Percentiles rank a stretch among this genome's conserved stretches.
phyloP scores from a whole-genome alignment of 2,888 invertebrate species.

The Helleia helle region DNA sequence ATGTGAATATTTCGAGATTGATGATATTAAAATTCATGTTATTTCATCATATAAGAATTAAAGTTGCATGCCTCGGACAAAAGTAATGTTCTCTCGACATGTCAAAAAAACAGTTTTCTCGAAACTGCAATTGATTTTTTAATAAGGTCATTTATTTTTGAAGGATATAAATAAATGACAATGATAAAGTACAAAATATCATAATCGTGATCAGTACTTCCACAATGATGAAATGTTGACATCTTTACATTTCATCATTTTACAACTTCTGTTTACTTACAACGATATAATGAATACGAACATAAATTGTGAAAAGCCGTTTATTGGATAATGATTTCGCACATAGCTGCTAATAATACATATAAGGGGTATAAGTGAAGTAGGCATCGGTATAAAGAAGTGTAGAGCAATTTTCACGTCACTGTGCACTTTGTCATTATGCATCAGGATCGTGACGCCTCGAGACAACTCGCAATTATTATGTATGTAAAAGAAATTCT shows the following conservation, averaged over 20 bases:
- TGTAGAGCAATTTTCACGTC: constrained; percentile 69
- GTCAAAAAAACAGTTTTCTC: too few species aligned
- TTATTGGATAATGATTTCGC: constrained; percentile 12
- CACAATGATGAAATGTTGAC: too few species aligned
- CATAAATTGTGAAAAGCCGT: constrained; percentile 3
- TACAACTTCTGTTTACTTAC: constrained; percentile 3
- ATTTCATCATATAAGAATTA: too few species aligned
- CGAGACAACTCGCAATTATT: constrained; percentile 72
- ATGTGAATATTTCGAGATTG: too few species aligned
- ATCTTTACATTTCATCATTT: neutral
- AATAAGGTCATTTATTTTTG: too few species aligned
- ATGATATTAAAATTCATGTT: too few species aligned
- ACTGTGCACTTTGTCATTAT: constrained; percentile 71
- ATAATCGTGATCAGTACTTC: too few species aligned
- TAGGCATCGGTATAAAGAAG: constrained; percentile 30
- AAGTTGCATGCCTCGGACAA: too few species aligned
- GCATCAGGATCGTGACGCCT: constrained; percentile 72
- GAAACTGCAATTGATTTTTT: too few species aligned
- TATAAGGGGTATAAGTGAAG: constrained; percentile 21
- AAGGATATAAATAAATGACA: too few species aligned
- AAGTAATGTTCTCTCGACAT: too few species aligned
- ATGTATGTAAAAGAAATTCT: constrained; percentile 72
- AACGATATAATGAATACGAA: constrained; percentile 4
- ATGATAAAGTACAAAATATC: too few species aligned
- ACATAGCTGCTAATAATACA: constrained; percentile 20